Percentiles rank a stretch among this genome's conserved stretches.
phyloP scores from a whole-genome alignment of 1,140 invertebrate genomes.

The Camponotus pennsylvanicus region DNA sequence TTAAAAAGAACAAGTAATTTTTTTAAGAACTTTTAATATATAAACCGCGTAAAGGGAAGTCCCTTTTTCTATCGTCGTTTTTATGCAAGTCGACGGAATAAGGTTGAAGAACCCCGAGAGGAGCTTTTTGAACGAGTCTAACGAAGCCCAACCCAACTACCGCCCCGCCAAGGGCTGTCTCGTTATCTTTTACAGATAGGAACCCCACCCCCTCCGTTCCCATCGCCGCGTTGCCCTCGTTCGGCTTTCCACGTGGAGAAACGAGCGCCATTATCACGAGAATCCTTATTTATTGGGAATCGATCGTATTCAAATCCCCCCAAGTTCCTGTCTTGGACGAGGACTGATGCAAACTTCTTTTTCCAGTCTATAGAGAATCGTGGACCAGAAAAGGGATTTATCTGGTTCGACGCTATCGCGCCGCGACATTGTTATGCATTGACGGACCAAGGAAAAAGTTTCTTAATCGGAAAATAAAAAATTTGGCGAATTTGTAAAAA shows the following conservation, averaged over 20 bases:
- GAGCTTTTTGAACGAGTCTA: slow-evolving; percentile 66
- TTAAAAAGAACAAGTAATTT: slow-evolving; percentile 26
- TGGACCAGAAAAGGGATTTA: slow-evolving; percentile 70
- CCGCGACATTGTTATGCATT: slow-evolving; percentile 24
- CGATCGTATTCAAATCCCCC: slow-evolving; percentile 81
- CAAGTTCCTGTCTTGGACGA: slow-evolving; percentile 43
- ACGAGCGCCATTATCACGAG: slow-evolving; percentile 78
- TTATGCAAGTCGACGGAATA: slow-evolving; percentile 62
- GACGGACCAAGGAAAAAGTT: slow-evolving; percentile 1
- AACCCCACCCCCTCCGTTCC: slow-evolving; percentile 57
- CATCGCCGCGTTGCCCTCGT: slow-evolving; percentile 44
- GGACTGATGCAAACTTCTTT: slow-evolving; percentile 63
- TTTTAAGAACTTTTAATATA: slow-evolving; percentile 44
- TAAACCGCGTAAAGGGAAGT: neutral
- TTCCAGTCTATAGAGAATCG: slow-evolving; percentile 53
- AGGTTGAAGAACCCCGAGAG: slow-evolving; percentile 68
- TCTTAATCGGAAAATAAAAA: slow-evolving; percentile 8
- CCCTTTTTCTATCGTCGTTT: slow-evolving; percentile 19
- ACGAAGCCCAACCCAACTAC: slow-evolving; percentile 76
- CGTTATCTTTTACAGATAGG: slow-evolving; percentile 80
- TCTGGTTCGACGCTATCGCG: slow-evolving; percentile 47
- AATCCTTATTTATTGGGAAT: slow-evolving; percentile 83
- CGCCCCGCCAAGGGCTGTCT: slow-evolving; percentile 75
- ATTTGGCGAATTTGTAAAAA: neutral
- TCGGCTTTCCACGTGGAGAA: slow-evolving; percentile 71